A percentile compares a stretch with the other conserved stretches of the same genome.
Conservation (phyloP, 2,888 invertebrate genomes). For the Neocrepidodera transversa region DNA sequence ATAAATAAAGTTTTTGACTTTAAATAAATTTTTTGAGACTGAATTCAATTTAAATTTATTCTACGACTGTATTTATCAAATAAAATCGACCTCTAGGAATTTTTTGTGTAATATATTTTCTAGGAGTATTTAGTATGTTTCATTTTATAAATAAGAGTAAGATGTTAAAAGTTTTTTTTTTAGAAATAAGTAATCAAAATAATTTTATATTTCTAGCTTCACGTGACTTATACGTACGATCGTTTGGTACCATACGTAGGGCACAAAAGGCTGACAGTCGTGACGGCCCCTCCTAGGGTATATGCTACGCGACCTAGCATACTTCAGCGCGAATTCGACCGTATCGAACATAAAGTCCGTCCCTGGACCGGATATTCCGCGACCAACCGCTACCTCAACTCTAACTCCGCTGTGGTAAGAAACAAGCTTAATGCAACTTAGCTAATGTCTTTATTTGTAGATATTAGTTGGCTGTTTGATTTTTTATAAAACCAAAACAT, state of each 20-base stretch:
- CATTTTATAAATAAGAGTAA: too few species aligned
- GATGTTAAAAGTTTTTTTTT: too few species aligned
- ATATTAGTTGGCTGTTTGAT: background rate
- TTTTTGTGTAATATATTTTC: too few species aligned
- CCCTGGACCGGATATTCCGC: constrained; percentile 70
- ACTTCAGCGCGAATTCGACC: constrained; percentile 72
- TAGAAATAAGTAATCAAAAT: too few species aligned
- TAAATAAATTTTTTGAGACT: too few species aligned
- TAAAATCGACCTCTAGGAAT: too few species aligned
- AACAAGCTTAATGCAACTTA: background rate
- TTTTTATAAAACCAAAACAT: too few species aligned
- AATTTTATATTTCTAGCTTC: constrained; percentile 51
- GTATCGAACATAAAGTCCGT: constrained; percentile 72
- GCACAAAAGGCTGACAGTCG: constrained; percentile 68
- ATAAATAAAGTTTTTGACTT: too few species aligned
- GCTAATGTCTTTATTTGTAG: background rate
- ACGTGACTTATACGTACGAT: constrained; percentile 60
- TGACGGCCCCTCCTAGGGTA: constrained; percentile 66
- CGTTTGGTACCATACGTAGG: constrained; percentile 61
- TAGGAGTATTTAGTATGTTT: too few species aligned
- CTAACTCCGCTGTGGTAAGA: constrained; percentile 76
- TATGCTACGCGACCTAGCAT: constrained; percentile 72
- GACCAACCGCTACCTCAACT: constrained; percentile 80
- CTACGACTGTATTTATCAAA: too few species aligned
- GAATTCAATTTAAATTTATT: too few species aligned